Evolutionary conservation across 2,113 vertebrate genomes (phyloP).

Genomic region (Todiramphus saurophagus): DNA sequence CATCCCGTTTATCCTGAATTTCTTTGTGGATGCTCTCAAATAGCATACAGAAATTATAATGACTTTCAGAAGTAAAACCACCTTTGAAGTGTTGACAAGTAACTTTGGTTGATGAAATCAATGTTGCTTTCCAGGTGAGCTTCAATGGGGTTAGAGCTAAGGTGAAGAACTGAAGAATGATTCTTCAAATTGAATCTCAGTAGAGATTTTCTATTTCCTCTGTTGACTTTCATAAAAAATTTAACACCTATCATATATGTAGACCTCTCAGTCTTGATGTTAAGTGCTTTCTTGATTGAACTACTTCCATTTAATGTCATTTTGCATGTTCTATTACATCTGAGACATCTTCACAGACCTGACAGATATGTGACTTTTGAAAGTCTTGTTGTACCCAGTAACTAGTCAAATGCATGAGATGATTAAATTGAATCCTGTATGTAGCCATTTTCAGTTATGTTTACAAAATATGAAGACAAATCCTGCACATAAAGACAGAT

Average conservation of each 20-base stretch:
- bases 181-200: not conserved
- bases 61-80: not conserved
- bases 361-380: not conserved
- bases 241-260: not conserved
- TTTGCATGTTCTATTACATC: not conserved
- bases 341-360: not conserved
- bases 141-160: not conserved
- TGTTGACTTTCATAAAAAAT: not conserved
- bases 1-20: not conserved
- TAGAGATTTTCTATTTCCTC: not conserved
- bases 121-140: not conserved
- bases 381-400: not conserved
- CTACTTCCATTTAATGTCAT: not conserved
- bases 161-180: not conserved
- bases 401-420: not conserved
- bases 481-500: not conserved
- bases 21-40: not conserved
- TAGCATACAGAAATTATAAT: not conserved
- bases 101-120: not conserved
- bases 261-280: not conserved
- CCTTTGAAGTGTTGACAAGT: not conserved
- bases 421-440: not conserved
- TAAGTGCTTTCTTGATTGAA: not conserved
- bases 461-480: not conserved
- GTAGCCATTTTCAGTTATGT: not conserved